phyloP scores from a whole-genome alignment of 2,113 vertebrate species.

The Sylvilagus bachmani region DNA sequence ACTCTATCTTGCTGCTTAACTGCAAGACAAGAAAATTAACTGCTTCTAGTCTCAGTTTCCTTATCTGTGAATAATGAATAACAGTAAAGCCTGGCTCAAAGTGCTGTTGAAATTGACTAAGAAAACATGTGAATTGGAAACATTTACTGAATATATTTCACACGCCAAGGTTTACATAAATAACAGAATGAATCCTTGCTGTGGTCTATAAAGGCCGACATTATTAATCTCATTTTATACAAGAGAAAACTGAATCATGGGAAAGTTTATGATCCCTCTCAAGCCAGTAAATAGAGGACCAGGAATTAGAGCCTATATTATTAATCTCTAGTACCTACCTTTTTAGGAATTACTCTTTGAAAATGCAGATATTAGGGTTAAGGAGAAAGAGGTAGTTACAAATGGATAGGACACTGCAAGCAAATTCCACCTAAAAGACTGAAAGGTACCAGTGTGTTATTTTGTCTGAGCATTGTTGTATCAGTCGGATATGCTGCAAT shows the following conservation, averaged over 20 bases:
- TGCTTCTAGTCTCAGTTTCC: neutral
- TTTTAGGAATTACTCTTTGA: constrained; percentile 13
- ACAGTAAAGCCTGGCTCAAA: neutral
- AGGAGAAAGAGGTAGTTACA: neutral
- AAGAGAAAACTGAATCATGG: neutral
- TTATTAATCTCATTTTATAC: constrained; percentile 49
- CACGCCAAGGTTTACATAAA: neutral
- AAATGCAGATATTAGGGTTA: neutral
- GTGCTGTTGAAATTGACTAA: neutral
- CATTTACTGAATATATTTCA: neutral
- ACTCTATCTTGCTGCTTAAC: neutral
- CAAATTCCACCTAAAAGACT: neutral
- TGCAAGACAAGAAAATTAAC: neutral
- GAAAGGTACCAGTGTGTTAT: neutral
- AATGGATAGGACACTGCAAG: neutral
- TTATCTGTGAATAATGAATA: neutral
- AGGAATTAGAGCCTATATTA: neutral
- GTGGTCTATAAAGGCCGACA: neutral
- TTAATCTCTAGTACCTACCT: neutral
- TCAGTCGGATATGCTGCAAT: neutral
- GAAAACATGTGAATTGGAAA: constrained; percentile 6
- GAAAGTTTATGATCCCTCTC: neutral
- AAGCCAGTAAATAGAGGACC: neutral
- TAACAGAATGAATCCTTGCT: neutral
- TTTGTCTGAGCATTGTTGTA: neutral